Conservation (phyloP, 2,113 vertebrate genomes). For the Puntigrus tetrazona region DNA sequence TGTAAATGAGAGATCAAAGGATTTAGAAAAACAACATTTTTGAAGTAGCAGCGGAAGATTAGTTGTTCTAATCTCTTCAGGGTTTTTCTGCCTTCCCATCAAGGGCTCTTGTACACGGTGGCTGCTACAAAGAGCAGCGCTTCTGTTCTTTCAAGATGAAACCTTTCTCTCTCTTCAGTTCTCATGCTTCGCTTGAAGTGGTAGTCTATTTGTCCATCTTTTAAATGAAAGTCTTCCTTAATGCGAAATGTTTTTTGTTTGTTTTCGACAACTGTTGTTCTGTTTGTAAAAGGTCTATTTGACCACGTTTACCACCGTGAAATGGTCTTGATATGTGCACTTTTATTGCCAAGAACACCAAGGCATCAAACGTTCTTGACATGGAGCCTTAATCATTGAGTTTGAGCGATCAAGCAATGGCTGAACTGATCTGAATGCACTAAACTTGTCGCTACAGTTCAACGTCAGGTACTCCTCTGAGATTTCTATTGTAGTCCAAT, state of each 20-base stretch:
- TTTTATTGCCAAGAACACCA: neutral
- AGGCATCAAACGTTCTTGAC: neutral
- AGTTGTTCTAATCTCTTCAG: conserved; percentile 43
- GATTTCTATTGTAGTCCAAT: neutral
- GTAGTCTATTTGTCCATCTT: conserved; percentile 8
- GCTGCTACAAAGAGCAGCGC: conserved; percentile 22
- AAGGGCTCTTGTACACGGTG: conserved; percentile 21
- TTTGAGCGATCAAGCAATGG: neutral
- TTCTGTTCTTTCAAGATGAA: conserved; percentile 21
- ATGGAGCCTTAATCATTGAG: neutral
- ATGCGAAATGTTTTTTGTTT: neutral
- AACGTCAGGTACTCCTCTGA: neutral
- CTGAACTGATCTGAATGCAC: conserved; percentile 15
- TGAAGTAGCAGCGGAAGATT: conserved; percentile 46
- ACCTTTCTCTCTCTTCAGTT: conserved; percentile 7
- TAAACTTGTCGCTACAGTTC: conserved; percentile 9
- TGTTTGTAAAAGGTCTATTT: neutral
- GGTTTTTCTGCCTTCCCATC: conserved; percentile 33
- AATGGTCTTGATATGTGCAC: neutral
- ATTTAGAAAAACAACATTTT: conserved; percentile 42
- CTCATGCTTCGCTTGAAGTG: conserved; percentile 7
- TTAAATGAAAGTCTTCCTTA: conserved; percentile 8
- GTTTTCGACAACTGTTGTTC: neutral
- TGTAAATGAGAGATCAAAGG: conserved; percentile 59
- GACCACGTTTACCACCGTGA: neutral